These are phyloP conservation scores for Heliangelus exortis DNA, from an alignment of 2,797 vertebrate species.

Conservation along the genomic window DNA sequence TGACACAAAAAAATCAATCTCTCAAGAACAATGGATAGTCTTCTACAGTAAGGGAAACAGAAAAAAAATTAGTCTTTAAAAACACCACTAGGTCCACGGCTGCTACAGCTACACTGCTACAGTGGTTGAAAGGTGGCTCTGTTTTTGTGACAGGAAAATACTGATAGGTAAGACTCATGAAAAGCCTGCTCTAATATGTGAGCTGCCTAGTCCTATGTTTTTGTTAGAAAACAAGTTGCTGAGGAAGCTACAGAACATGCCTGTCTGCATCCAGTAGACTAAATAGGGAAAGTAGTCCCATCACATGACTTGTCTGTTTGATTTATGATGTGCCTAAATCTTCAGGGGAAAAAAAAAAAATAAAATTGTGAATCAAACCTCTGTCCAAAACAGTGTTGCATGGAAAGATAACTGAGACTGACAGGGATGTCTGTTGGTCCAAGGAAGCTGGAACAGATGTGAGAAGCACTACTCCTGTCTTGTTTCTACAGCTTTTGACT, in stretches of 20 bases:
- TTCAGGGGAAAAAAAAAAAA: constrained; percentile 58
- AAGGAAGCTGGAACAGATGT: constrained; percentile 38
- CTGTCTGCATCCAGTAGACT: constrained; percentile 41
- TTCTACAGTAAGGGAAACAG: background rate
- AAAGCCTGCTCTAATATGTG: background rate
- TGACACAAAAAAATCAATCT: background rate
- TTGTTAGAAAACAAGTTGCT: constrained; percentile 35
- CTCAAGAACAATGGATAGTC: background rate
- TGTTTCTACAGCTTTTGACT: constrained; percentile 38
- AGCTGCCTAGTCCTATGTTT: background rate
- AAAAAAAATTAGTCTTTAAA: constrained; percentile 46
- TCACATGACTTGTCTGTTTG: constrained; percentile 66
- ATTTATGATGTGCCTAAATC: constrained; percentile 71
- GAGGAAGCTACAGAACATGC: background rate
- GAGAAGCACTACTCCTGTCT: constrained; percentile 7
- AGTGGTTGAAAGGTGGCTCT: background rate
- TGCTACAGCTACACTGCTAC: constrained; percentile 8
- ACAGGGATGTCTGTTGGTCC: constrained; percentile 23
- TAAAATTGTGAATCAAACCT: constrained; percentile 58
- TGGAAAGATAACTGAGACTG: constrained; percentile 59
- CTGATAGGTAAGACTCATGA: background rate
- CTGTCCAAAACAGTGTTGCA: constrained; percentile 55
- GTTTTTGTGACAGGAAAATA: background rate
- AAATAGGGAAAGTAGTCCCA: constrained; percentile 55
- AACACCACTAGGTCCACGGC: background rate